Evolutionary conservation across 2,797 vertebrate species (phyloP).

Genomic region (Phataginus tetradactyla): DNA sequence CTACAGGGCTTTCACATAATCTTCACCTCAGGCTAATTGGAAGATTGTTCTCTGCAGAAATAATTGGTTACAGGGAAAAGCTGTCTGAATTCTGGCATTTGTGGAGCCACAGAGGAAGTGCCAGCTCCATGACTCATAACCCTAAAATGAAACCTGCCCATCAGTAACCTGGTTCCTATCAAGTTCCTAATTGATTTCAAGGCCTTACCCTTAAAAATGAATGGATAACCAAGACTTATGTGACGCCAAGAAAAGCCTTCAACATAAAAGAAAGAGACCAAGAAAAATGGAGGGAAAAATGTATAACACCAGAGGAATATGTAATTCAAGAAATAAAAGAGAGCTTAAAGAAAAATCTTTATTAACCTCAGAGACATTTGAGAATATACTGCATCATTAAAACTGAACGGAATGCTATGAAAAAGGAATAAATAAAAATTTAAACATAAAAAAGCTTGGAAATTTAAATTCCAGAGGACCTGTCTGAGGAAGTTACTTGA

Average conservation of each 20-base stretch:
- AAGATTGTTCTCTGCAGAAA: neutral
- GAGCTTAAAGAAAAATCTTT: neutral
- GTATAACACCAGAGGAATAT: neutral
- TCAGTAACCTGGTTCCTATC: neutral
- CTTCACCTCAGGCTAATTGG: neutral
- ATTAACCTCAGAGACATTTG: neutral
- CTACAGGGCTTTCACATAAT: neutral
- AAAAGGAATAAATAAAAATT: neutral
- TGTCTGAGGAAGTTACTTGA: neutral
- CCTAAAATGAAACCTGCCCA: neutral
- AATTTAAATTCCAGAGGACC: neutral
- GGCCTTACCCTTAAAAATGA: constrained; percentile 16
- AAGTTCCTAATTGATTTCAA: neutral
- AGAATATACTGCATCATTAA: neutral
- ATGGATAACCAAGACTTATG: neutral
- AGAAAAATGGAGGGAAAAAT: neutral
- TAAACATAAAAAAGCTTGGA: neutral
- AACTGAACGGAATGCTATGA: neutral
- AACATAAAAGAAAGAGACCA: constrained; percentile 16
- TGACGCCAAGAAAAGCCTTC: neutral
- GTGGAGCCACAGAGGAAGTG: neutral
- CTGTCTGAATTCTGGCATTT: neutral
- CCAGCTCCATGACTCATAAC: neutral
- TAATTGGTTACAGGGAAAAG: neutral
- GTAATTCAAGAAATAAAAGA: constrained; percentile 20